Evolutionary conservation across 2,797 vertebrate species (phyloP).

Genomic region (Leucoraja ocellata): DNA sequence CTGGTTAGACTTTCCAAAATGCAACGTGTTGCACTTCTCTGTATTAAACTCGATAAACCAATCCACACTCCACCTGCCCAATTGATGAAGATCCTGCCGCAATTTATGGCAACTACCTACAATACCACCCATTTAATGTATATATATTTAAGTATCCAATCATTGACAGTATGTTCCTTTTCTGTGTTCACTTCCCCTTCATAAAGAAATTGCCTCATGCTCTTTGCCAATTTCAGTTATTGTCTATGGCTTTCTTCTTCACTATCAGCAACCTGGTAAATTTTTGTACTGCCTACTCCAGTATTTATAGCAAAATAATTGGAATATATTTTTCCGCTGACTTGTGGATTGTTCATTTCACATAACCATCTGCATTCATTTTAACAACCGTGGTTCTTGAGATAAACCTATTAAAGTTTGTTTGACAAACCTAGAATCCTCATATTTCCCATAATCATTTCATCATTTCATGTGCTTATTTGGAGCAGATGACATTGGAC

Average conservation of each 20-base stretch:
- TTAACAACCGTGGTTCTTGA: neutral
- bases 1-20: no score
- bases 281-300: neutral
- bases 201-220: neutral
- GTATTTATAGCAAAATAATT: no score
- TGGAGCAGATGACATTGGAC: neutral
- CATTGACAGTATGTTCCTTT: no score
- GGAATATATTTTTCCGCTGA: no score
- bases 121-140: no score
- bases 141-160: no score
- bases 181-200: no score
- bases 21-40: no score
- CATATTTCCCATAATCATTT: neutral
- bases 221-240: neutral
- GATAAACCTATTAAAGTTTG: neutral
- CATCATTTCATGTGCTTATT: neutral
- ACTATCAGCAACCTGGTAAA: neutral
- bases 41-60: no score
- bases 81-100: no score
- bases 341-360: neutral
- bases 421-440: neutral
- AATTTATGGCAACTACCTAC: no score
- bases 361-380: neutral
- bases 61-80: no score
- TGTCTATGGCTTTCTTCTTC: neutral